phyloP scores from a whole-genome alignment of 2,888 invertebrate species.

The Drosophila setosimentum region DNA sequence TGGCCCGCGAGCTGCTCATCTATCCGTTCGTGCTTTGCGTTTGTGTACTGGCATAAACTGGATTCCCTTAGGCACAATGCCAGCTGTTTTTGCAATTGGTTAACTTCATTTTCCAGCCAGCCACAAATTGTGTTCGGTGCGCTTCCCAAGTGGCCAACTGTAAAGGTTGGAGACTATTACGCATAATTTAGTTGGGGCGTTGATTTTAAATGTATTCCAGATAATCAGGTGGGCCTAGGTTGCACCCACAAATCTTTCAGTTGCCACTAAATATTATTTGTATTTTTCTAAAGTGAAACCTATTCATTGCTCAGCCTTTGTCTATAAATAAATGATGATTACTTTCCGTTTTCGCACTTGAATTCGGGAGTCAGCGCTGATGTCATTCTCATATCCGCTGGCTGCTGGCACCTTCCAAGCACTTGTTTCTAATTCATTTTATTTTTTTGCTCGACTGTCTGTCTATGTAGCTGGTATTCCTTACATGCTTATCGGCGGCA shows the following conservation, averaged over 20 bases:
- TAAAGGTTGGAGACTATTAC: conserved; percentile 20
- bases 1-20: conserved; percentile 2
- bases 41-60: conserved; percentile 29
- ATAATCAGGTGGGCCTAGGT: not conserved
- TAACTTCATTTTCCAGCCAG: conserved; percentile 71
- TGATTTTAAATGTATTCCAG: conserved; percentile 44
- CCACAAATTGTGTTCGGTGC: conserved; percentile 63
- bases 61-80: conserved; percentile 67
- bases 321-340: not conserved
- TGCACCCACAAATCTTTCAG: not conserved
- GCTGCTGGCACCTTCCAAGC: conserved; percentile 13
- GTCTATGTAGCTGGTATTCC: conserved; percentile 25
- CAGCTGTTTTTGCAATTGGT: conserved; percentile 81
- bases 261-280: not conserved
- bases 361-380: conserved; percentile 33
- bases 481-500: conserved; percentile 35
- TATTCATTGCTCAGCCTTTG: not conserved
- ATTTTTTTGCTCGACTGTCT: conserved; percentile 18
- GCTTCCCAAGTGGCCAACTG: conserved; percentile 48
- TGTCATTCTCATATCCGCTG: conserved; percentile 40
- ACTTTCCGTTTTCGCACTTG: not conserved
- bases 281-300: not conserved
- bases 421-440: not conserved
- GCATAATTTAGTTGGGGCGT: conserved; percentile 46
- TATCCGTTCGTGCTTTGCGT: conserved; percentile 17